Conservation (phyloP, 37 sponge, comb jelly and placozoan genomes). For the Beroe ovata region DNA sequence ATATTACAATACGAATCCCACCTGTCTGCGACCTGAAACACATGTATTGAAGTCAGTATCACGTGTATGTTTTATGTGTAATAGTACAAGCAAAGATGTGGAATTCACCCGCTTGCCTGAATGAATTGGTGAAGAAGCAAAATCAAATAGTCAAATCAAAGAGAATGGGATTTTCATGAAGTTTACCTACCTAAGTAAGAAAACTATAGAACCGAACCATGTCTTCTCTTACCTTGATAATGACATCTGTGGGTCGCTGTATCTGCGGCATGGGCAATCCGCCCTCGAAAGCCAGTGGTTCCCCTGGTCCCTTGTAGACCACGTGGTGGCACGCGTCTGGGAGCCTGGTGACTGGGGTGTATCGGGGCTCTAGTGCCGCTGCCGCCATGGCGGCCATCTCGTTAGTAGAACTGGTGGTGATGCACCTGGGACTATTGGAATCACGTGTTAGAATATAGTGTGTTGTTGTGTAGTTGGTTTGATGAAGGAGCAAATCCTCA, state of each 20-base stretch:
- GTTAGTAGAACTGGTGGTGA: not conserved
- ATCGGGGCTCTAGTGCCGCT: not conserved
- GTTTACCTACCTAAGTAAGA: too few species aligned
- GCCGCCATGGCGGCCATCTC: not conserved
- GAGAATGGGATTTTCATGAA: too few species aligned
- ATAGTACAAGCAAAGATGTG: not conserved
- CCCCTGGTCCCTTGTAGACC: constrained; percentile 11
- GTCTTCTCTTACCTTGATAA: constrained; percentile 6
- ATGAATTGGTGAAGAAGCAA: not conserved
- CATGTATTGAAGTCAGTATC: too few species aligned
- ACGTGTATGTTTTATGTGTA: too few species aligned
- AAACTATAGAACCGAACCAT: too few species aligned
- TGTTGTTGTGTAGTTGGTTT: too few species aligned
- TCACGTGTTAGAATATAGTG: not conserved
- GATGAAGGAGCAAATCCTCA: too few species aligned
- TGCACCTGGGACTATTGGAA: not conserved
- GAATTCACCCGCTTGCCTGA: not conserved
- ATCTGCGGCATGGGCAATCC: constrained; percentile 8
- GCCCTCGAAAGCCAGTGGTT: not conserved
- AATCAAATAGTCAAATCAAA: too few species aligned
- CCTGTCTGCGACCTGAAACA: too few species aligned
- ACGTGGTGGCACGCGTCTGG: not conserved
- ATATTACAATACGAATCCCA: too few species aligned
- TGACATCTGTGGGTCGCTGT: constrained; percentile 19
- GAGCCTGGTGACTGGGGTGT: not conserved